Evolutionary conservation across 2,797 vertebrate genomes (phyloP).

Genomic region (Orientallactaga sibirica): DNA sequence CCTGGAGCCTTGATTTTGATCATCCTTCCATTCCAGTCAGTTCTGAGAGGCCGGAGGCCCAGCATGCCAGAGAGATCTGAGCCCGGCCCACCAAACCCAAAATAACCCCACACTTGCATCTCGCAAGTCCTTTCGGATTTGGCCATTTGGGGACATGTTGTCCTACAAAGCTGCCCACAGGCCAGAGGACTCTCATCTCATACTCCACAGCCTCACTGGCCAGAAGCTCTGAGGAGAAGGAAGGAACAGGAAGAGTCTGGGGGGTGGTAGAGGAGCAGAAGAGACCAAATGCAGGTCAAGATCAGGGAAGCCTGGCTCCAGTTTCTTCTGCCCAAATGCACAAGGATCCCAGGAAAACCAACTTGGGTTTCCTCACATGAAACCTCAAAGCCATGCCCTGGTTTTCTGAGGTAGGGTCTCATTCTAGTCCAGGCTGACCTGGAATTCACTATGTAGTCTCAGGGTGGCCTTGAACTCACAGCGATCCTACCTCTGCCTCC

Average conservation of each 20-base stretch:
- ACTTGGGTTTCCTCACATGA: not conserved
- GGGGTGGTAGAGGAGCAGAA: accelerated
- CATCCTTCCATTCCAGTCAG: constrained; percentile 78
- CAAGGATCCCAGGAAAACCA: not conserved
- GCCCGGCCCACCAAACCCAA: constrained; percentile 71
- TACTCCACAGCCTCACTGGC: not conserved
- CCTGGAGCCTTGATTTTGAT: constrained; percentile 75
- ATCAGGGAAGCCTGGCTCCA: not conserved
- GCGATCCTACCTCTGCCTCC: no score
- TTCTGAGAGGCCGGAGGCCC: constrained; percentile 67
- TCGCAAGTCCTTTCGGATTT: constrained; percentile 53
- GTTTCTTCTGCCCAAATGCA: not conserved
- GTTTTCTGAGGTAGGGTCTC: no score
- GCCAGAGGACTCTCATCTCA: not conserved
- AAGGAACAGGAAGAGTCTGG: not conserved
- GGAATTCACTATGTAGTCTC: no score
- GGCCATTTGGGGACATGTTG: constrained; percentile 55
- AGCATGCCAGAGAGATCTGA: constrained; percentile 76
- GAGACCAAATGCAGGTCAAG: not conserved
- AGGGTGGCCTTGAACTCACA: no score
- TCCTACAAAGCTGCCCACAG: not conserved
- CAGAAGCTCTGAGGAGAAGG: not conserved
- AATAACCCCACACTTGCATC: constrained; percentile 72
- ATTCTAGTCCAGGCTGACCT: no score
- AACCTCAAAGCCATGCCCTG: not conserved